phyloP scores from a whole-genome alignment of 2,888 invertebrate genomes.

The Mantis religiosa region DNA sequence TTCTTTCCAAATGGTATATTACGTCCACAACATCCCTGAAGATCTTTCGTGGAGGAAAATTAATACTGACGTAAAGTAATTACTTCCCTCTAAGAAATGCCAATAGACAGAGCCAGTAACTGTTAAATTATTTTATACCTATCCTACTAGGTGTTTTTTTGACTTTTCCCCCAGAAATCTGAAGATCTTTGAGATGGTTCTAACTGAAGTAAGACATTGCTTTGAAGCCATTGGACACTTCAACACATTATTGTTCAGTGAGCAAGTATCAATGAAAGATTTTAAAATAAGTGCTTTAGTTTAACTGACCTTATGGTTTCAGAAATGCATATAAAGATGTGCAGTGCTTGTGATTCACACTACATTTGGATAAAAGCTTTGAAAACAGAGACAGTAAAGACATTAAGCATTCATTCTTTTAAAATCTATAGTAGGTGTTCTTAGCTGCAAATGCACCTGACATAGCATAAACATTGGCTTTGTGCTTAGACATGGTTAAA shows the following conservation, averaged over 20 bases:
- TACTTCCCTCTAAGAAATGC: no score
- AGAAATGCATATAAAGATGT: no score
- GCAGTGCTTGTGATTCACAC: not conserved
- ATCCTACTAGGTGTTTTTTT: no score
- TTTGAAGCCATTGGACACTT: not conserved
- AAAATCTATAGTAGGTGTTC: not conserved
- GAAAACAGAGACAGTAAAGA: not conserved
- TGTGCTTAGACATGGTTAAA: not conserved
- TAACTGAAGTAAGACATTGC: not conserved
- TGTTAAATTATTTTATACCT: no score
- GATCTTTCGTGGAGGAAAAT: no score
- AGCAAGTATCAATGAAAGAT: not conserved
- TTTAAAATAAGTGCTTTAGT: not conserved
- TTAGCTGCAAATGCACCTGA: not conserved
- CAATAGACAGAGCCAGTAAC: no score
- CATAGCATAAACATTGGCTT: not conserved
- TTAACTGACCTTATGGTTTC: not conserved
- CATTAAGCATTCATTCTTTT: not conserved
- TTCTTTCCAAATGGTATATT: no score
- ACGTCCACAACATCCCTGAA: no score
- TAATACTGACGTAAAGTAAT: no score
- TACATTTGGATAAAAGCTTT: not conserved
- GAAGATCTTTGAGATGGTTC: not conserved
- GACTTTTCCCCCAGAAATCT: no score
- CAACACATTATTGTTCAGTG: not conserved